phyloP scores from a whole-genome alignment of 1,140 invertebrate genomes.

The Psix sp. region DNA sequence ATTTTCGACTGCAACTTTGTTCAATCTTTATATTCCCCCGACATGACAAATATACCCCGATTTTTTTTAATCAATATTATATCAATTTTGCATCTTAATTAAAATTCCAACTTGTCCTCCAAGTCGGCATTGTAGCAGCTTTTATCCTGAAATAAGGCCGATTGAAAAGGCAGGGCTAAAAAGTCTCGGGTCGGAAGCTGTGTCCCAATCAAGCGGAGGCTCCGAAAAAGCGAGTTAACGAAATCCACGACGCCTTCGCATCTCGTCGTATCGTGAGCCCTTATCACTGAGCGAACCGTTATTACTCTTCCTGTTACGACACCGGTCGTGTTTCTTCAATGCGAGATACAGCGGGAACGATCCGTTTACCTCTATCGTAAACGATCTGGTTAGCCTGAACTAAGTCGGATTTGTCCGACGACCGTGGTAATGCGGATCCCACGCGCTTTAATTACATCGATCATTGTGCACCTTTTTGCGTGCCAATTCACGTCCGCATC shows the following conservation, averaged over 20 bases:
- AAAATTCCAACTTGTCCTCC: conserved; percentile 40
- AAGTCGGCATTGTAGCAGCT: conserved; percentile 14
- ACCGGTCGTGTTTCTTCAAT: conserved; percentile 57
- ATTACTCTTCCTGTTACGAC: conserved; percentile 65
- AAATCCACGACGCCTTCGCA: conserved; percentile 59
- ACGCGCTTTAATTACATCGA: conserved; percentile 56
- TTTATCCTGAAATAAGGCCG: conserved; percentile 39
- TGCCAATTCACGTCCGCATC: conserved; percentile 13
- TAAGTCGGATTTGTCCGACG: conserved; percentile 51
- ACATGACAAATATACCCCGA: too few relatives aligned
- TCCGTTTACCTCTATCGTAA: conserved; percentile 56
- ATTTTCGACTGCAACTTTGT: too few relatives aligned
- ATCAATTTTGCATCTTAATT: conserved; percentile 9
- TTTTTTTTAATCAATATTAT: too few relatives aligned
- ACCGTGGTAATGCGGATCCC: conserved; percentile 41
- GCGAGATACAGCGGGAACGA: conserved; percentile 46
- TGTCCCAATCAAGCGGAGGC: conserved; percentile 31
- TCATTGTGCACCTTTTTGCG: conserved; percentile 34
- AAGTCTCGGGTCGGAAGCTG: conserved; percentile 5
- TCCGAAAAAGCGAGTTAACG: conserved; percentile 62
- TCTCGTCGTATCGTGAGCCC: conserved; percentile 50
- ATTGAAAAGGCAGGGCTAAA: conserved; percentile 3
- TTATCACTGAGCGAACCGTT: conserved; percentile 64
- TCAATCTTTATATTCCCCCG: too few relatives aligned
- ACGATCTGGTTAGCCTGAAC: conserved; percentile 57